Evolutionary conservation across 2,888 invertebrate species (phyloP).

Genomic region (Nasonia oneida): DNA sequence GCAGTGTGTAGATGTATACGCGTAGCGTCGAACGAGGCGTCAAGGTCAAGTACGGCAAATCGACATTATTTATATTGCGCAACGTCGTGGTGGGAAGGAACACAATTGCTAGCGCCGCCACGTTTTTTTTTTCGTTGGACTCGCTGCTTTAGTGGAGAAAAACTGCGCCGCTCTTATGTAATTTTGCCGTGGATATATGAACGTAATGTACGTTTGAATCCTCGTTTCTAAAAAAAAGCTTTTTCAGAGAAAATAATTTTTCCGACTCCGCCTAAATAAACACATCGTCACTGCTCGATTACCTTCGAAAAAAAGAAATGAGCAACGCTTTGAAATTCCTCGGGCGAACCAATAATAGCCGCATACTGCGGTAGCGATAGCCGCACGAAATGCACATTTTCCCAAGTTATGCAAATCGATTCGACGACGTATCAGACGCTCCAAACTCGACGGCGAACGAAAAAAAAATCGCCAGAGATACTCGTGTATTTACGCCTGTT

Average conservation of each 20-base stretch:
- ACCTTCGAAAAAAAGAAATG: background rate
- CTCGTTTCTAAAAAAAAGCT: no score
- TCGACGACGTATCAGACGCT: background rate
- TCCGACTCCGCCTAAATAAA: background rate
- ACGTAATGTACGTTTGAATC: no score
- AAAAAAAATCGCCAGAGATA: background rate
- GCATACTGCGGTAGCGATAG: background rate
- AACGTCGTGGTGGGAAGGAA: background rate
- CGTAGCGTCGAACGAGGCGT: background rate
- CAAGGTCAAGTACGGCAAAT: slow-evolving; percentile 14
- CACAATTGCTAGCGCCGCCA: background rate
- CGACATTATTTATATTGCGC: background rate
- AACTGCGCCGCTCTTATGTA: background rate
- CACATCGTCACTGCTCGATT: background rate
- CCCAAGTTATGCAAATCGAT: background rate
- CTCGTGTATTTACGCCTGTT: background rate
- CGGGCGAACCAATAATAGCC: background rate
- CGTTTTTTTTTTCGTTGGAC: background rate
- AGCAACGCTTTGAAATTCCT: background rate
- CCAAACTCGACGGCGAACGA: background rate
- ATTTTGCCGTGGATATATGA: background rate
- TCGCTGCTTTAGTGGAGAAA: background rate
- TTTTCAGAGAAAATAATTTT: no score
- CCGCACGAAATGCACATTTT: slow-evolving; percentile 1
- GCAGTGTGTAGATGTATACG: background rate